Evolutionary conservation across 2,888 invertebrate species (phyloP), one percentile per base, ranked within the genome.

Genomic region (Troilus luridus): DNA sequence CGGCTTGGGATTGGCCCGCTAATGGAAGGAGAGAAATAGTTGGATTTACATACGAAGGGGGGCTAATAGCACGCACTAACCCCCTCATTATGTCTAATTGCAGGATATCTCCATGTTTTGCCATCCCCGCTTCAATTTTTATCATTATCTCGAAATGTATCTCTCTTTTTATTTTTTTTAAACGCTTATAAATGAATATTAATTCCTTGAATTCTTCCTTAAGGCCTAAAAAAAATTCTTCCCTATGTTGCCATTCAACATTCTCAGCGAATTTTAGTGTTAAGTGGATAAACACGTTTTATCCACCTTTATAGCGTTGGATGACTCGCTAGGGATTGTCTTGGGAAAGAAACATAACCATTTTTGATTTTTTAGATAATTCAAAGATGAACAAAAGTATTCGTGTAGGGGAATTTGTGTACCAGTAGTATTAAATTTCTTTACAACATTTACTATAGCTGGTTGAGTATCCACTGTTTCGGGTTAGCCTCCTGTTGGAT

Each of bases 71-170:
- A 24, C 11, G 7, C 2, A 24, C 67, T 21, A n/a, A 24, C 67
- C 24, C 67, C 24, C 24, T 67, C 67, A 67, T 67, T 67, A 67
- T 24, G 14, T n/a, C 67, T 67, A 67, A 67, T 67, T 67, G 67
- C 67, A 27, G 67, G 67, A 67, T 67, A 24, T 14, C 67, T 67
- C 67, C 14, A 67, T 67, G 67, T 67, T 67, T 67, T 67, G 67
- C 67, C 67, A 67, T 64, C 64, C 8, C 12, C 67, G 12, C 67
- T 67, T 67, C 67, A 24, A 67, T 67, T 67, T 67, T 67, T 67
- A 67, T 67, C 24, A 67, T 67, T 67, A 67, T 67, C 67, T 67
- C 24, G 24, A 67, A 67, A 67, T 67, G 67, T 67, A 67, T 67
- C 24, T 67, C 67, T 67, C 6, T 24, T n/a, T n/a, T 64, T 64